Conservation (phyloP, 2,888 invertebrate genomes). For the Cremastinae sp. region DNA sequence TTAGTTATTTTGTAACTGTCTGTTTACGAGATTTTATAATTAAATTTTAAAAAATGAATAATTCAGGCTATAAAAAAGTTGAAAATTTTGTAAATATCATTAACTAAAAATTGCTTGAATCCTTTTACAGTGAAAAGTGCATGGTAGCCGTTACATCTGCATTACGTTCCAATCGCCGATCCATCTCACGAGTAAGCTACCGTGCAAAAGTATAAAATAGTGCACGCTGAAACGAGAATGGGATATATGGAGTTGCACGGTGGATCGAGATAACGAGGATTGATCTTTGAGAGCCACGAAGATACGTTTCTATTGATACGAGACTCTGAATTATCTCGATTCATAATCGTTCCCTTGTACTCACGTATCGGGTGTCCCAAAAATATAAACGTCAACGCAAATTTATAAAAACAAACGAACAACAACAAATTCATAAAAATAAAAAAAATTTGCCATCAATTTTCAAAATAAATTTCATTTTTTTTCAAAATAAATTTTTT, state of each 20-base stretch:
- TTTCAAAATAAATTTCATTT: too few relatives aligned
- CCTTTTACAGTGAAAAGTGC: too few relatives aligned
- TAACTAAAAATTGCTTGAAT: slow-evolving; percentile 15
- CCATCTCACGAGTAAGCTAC: slow-evolving; percentile 13
- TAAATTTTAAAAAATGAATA: too few relatives aligned
- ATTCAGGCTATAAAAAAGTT: slow-evolving; percentile 19
- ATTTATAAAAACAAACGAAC: too few relatives aligned
- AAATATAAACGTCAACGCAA: too few relatives aligned
- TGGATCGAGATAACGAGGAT: slow-evolving; percentile 52
- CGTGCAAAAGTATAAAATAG: slow-evolving; percentile 42
- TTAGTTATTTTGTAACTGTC: too few relatives aligned
- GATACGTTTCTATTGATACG: slow-evolving; percentile 54
- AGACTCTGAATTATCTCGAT: slow-evolving; percentile 45
- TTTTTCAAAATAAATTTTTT: too few relatives aligned
- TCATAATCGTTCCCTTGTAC: slow-evolving; percentile 47
- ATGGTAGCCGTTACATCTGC: slow-evolving; percentile 24
- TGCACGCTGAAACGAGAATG: slow-evolving; percentile 15
- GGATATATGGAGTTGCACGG: slow-evolving; percentile 30
- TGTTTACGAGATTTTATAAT: too few relatives aligned
- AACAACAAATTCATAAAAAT: too few relatives aligned
- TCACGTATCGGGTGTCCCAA: too few relatives aligned
- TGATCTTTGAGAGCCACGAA: slow-evolving; percentile 29
- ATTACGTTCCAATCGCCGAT: slow-evolving; percentile 37
- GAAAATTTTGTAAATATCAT: slow-evolving; percentile 10
- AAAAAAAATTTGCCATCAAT: too few relatives aligned